Evolutionary conservation across 1,140 invertebrate genomes (phyloP), one percentile per base, ranked within the genome.

Genomic region (Hyphantria cunea): DNA sequence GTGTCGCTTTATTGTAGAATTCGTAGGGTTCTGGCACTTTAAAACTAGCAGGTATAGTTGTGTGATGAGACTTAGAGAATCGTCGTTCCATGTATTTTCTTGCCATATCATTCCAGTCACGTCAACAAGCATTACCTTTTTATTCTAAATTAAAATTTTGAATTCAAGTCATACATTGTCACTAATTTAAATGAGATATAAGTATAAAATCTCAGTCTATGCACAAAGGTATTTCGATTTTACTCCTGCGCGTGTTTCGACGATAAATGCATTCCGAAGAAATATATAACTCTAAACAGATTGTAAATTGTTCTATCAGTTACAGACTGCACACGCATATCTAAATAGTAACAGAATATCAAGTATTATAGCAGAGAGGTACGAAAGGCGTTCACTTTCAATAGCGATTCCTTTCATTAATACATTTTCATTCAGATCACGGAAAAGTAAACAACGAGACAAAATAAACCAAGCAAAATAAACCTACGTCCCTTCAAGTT

Each of bases 61-160:
- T 90, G 45, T 87, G 84, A 41, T 86, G 79, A 11, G 89, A 80
- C 62, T 88, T 91, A 12, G 89, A 84, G 50, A 91, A 89, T 64
- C 82, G 79, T 64, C 85, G 86, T 83, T 92, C 90, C 84, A 91
- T 90, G 80, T 91, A 91, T 84, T 91, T 92, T 83, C 84, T 90
- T 80, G 90, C 88, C 88, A 91, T 90, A 65, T 78, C 86, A 83
- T 80, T 73, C 61, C 64, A 66, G 68, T n/a, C 49, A 60, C 41
- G 17, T 53, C 42, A 17, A 14, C 49, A 58, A 48, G 37, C 55
- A 58, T 58, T 39, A 58, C 1, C 55, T 58, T 49, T 45, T 49
- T n/a, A 44, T 44, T n/a, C 45, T 13, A 58, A 39, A 39, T 15
- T 34, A 32, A 51, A 25, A 31, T 0, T 10, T 51, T 33, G 0